phyloP scores from a whole-genome alignment of 2,888 invertebrate species.

The Phlogophora meticulosa region DNA sequence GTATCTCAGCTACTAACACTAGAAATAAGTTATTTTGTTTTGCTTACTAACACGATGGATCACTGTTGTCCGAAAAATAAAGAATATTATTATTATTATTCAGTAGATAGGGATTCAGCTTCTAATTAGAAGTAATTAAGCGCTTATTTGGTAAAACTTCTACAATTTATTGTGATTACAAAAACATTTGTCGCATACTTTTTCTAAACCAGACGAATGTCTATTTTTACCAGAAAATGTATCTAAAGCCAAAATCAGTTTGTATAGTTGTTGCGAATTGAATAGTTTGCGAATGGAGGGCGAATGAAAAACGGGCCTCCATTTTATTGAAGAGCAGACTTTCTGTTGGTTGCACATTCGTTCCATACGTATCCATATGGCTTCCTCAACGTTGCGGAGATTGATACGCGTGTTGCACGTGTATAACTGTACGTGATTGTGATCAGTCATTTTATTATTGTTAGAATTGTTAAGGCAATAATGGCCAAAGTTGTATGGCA shows the following conservation, averaged over 20 bases:
- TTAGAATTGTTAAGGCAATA: no score
- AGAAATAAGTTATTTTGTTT: no score
- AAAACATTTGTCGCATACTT: not conserved
- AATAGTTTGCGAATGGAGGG: conserved; percentile 26
- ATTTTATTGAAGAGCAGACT: conserved; percentile 39
- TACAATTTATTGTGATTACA: no score
- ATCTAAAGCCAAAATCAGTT: conserved; percentile 3
- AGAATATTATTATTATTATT: no score
- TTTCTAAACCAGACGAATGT: not conserved
- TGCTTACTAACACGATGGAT: no score
- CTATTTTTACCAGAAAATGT: not conserved
- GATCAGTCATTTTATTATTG: not conserved
- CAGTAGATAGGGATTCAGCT: no score
- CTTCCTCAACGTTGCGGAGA: conserved; percentile 35
- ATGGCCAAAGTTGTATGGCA: no score
- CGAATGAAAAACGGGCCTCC: conserved; percentile 24
- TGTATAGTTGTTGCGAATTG: conserved; percentile 10
- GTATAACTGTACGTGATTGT: not conserved
- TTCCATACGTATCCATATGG: conserved; percentile 5
- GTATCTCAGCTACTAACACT: no score
- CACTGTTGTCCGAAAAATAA: no score
- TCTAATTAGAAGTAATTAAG: no score
- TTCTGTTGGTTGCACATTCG: conserved; percentile 27
- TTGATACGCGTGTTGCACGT: conserved; percentile 24
- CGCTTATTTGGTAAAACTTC: no score